Evolutionary conservation across 2,888 invertebrate genomes (phyloP).

Genomic region (Drosophila incognita): DNA sequence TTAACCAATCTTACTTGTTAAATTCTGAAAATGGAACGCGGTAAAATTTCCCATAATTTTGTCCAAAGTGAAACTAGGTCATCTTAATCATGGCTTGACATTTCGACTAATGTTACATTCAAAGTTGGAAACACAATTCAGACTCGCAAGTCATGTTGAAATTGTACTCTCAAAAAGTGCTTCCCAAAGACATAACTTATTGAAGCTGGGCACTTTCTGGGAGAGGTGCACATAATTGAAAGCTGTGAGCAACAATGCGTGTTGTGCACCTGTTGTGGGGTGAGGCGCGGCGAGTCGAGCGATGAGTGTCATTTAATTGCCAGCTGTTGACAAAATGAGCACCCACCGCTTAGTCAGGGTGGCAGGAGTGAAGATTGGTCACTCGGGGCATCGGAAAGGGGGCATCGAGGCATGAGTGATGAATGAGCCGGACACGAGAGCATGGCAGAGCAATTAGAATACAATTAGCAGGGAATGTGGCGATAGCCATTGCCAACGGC

Average conservation of each 20-base stretch:
- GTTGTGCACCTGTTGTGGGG: constrained; percentile 9
- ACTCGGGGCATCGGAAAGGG: background rate
- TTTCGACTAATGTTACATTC: background rate
- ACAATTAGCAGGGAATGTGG: constrained; percentile 70
- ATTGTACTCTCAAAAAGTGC: no score
- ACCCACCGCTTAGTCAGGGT: background rate
- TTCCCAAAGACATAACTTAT: background rate
- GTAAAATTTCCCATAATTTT: background rate
- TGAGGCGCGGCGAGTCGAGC: constrained; percentile 6
- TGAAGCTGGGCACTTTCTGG: background rate
- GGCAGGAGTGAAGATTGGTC: background rate
- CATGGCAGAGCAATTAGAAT: constrained; percentile 73
- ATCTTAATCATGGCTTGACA: background rate
- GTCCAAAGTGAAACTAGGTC: background rate
- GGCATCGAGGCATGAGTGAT: constrained; percentile 44
- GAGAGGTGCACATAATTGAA: background rate
- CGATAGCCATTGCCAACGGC: constrained; percentile 17
- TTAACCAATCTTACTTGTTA: background rate
- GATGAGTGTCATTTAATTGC: constrained; percentile 71
- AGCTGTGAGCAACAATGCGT: background rate
- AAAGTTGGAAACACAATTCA: background rate
- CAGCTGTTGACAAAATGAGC: constrained; percentile 59
- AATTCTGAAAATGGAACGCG: background rate
- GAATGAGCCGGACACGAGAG: constrained; percentile 61
- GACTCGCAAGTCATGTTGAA: background rate